phyloP scores from a whole-genome alignment of 2,888 invertebrate genomes.

The Euplexia lucipara region DNA sequence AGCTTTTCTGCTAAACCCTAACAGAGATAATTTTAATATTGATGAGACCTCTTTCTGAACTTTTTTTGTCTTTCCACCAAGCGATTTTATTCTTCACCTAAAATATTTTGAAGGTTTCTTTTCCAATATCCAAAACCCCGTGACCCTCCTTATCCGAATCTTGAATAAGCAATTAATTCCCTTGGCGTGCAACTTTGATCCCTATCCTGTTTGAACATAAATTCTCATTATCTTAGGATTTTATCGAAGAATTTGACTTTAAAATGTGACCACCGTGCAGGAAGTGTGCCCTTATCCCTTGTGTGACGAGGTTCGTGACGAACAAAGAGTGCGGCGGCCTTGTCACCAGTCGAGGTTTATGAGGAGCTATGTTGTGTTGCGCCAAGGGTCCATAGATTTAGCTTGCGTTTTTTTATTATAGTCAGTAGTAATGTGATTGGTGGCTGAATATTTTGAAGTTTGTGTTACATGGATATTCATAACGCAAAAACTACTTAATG shows the following conservation, averaged over 20 bases:
- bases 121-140: constrained; percentile 7
- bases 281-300: constrained; percentile 47
- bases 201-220: constrained; percentile 65
- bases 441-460: too few species aligned
- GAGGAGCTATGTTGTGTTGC: neutral
- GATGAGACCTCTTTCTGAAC: neutral
- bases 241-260: constrained; percentile 73
- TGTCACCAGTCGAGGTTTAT: constrained; percentile 19
- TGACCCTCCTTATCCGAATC: constrained; percentile 43
- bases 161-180: constrained; percentile 58
- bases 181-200: constrained; percentile 51
- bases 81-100: neutral
- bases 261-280: constrained; percentile 64
- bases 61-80: neutral
- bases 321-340: constrained; percentile 20
- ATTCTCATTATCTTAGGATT: constrained; percentile 71
- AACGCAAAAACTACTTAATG: too few species aligned
- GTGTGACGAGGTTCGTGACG: constrained; percentile 16
- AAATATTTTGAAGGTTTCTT: constrained; percentile 19
- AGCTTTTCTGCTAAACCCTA: neutral
- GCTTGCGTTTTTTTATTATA: too few species aligned
- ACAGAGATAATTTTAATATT: neutral
- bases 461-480: too few species aligned
- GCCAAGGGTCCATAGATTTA: neutral
- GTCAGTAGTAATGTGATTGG: too few species aligned